Evolutionary conservation across 2,113 vertebrate genomes (phyloP), one percentile per base, ranked within the genome.

Genomic region (Sterrhoptilus dennistouni): DNA sequence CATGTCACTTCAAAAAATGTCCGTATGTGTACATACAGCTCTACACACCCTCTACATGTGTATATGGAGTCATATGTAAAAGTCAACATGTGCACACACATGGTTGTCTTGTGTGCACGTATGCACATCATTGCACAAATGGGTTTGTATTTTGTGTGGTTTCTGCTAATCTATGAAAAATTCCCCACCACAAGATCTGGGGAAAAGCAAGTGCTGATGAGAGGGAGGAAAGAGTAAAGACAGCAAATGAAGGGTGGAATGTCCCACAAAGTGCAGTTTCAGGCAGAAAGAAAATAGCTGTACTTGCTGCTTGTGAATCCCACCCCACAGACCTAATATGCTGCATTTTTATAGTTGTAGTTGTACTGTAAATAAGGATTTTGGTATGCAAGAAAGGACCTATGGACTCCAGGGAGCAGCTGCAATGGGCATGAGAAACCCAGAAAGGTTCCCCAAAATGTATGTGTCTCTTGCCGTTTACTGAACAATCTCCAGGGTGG

Each of bases 401-500:
- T 59, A 9, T 27, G 50, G 18, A 8, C 85, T 54, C 29, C 10
- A 8, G 28, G 11, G n/a, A 66, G 52, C 7, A 33, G 70, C 54
- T 75, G 64, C 52, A 53, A 38, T 4, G 25, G 70, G 47, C 40
- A 45, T 28, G 31, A 89, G 87, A 93, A 95, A 71, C 44, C 24
- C 54, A 61, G 76, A 83, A 80, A 88, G 35, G 14, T n/a, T 94
- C 33, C 49, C 76, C 64, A 36, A 68, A 95, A 87, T 72, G 36
- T 50, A 75, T 84, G 42, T 12, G 0, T 17, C 74, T 59, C 74
- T 71, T 78, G 42, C 15, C 0, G 0, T 40, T 83, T 70, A 12
- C 36, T 44, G 71, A 91, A 68, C 49, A 52, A 95, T 81, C 92
- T 96, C 93, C 93, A 47, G 93, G 96, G 95, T 94, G 95, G 88